Percentiles rank a stretch among this genome's conserved stretches.
Evolutionary conservation across 2,797 vertebrate genomes (phyloP).

Genomic region (Trichosurus vulpecula): DNA sequence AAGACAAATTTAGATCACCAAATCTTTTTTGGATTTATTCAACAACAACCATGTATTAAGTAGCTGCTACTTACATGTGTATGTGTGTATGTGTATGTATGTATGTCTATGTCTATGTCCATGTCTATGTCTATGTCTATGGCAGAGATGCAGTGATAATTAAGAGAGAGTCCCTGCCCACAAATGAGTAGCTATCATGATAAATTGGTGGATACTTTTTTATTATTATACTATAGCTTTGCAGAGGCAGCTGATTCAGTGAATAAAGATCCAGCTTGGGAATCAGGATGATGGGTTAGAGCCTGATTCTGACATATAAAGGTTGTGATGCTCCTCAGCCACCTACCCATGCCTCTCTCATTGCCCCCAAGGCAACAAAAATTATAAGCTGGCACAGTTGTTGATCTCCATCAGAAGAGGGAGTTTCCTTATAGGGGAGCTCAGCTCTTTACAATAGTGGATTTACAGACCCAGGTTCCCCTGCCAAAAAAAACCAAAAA

Average conservation of each 20-base stretch:
- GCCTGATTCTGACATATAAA: not conserved
- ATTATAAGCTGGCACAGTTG: not conserved
- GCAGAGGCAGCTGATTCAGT: not conserved
- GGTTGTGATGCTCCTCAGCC: not conserved
- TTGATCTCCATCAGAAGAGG: not conserved
- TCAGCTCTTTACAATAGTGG: not conserved
- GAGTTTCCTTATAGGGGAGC: not conserved
- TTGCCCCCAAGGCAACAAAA: not conserved
- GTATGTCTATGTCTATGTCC: too few species aligned
- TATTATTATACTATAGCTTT: not conserved
- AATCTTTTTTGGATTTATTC: slow-evolving; percentile 18
- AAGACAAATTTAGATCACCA: not conserved
- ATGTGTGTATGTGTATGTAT: too few species aligned
- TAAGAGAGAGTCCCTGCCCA: not conserved
- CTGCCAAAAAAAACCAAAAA: not conserved
- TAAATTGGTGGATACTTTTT: not conserved
- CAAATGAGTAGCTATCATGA: not conserved
- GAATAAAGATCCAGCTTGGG: not conserved
- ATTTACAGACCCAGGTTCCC: not conserved
- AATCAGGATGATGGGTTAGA: not conserved
- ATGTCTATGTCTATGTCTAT: too few species aligned
- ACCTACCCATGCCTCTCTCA: not conserved
- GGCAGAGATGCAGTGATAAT: not conserved
- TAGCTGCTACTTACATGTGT: not conserved
- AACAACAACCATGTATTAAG: not conserved